Evolutionary conservation across 2,797 vertebrate genomes (phyloP).

Genomic region (Orestias chungarensis): DNA sequence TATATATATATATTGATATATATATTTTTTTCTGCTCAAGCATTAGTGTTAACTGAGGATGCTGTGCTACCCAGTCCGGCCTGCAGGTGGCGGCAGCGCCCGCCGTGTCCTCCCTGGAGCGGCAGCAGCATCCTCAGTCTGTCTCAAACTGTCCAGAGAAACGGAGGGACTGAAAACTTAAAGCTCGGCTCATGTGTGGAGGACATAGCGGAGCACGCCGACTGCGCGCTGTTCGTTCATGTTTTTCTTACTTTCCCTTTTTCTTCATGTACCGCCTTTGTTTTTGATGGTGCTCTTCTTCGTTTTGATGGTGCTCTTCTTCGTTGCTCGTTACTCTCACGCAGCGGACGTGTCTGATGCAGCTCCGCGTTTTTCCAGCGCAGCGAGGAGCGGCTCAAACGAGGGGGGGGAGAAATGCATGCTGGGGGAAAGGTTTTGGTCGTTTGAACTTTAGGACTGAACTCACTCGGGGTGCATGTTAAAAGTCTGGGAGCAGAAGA

Average conservation of each 20-base stretch:
- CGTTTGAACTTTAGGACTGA: not conserved
- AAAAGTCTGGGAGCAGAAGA: not conserved
- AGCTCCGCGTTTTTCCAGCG: constrained; percentile 23
- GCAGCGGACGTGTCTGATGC: constrained; percentile 38
- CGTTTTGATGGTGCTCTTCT: not conserved
- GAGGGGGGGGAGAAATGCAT: constrained; percentile 44
- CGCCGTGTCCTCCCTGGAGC: not conserved
- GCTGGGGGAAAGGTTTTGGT: constrained; percentile 10
- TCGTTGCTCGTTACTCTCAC: not conserved
- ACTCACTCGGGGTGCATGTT: not conserved
- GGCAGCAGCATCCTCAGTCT: constrained; percentile 37
- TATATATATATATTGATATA: too few relatives aligned
- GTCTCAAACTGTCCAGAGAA: constrained; percentile 27
- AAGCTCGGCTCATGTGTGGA: not conserved
- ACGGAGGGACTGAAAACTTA: constrained; percentile 42
- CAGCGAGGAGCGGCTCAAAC: constrained; percentile 58
- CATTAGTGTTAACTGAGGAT: too few relatives aligned
- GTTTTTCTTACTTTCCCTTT: accelerated
- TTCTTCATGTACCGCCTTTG: accelerated
- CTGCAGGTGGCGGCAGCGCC: constrained; percentile 59
- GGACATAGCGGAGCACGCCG: constrained; percentile 1
- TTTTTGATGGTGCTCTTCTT: accelerated
- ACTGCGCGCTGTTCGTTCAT: not conserved
- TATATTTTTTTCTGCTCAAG: not conserved
- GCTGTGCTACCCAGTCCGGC: constrained; percentile 36